Percentiles rank a stretch among this genome's conserved stretches.
phyloP scores from a whole-genome alignment of 1,140 invertebrate genomes.

The Melitaea cinxia region DNA sequence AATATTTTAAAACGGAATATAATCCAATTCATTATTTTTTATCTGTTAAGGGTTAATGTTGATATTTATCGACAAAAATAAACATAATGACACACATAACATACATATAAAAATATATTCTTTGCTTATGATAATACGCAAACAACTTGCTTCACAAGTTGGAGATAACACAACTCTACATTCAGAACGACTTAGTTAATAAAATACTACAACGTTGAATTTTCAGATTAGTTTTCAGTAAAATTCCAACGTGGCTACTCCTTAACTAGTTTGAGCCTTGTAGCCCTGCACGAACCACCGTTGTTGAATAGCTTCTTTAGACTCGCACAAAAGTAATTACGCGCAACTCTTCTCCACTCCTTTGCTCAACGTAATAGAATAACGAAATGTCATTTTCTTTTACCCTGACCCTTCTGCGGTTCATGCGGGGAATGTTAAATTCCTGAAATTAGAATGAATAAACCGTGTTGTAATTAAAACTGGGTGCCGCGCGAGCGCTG shows the following conservation, averaged over 20 bases:
- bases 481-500: conserved; percentile 59
- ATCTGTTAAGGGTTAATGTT: no score
- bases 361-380: conserved; percentile 77
- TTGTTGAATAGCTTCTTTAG: conserved; percentile 40
- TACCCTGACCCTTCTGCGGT: conserved; percentile 75
- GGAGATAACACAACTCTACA: no score
- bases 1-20: no score
- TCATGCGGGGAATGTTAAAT: conserved; percentile 78
- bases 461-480: conserved; percentile 80
- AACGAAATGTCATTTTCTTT: conserved; percentile 81
- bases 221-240: conserved; percentile 25
- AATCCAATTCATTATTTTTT: no score
- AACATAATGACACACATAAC: no score
- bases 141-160: no score
- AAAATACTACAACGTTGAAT: conserved; percentile 9
- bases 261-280: conserved; percentile 34
- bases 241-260: conserved; percentile 21
- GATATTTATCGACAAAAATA: no score
- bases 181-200: no score
- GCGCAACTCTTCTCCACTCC: conserved; percentile 60
- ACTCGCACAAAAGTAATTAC: conserved; percentile 71
- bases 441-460: conserved; percentile 79
- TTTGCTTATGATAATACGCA: no score
- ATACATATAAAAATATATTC: no score
- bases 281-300: conserved; percentile 30